Base-by-base conservation (phyloP, 2,113 vertebrate genomes). In the Verasper variegatus region DNA sequence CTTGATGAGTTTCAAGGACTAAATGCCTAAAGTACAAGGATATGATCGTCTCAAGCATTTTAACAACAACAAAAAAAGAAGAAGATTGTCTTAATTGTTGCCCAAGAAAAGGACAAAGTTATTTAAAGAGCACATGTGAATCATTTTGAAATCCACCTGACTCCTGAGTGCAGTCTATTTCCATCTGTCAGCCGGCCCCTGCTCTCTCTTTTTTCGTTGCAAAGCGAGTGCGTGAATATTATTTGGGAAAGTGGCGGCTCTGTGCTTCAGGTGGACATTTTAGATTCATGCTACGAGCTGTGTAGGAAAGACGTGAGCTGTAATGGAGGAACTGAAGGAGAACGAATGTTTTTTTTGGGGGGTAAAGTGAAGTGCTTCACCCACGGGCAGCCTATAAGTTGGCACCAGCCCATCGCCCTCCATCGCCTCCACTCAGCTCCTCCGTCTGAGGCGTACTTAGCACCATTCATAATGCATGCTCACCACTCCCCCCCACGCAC, bases 381-480 rank as follows among this genome's bases (percentile, higher is more conserved):
- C 83, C 86, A 49, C 51, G n/a, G 86, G 82, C 82, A 2, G 72
- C 89, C 89, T 88, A 82, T 85, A 58, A 80, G 83, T 56, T 87
- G 79, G 64, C 77, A 57, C 80, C 52, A 74, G 72, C 83, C 69
- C 82, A 45, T 88, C 86, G 55, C 67, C 87, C 86, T 91, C 90
- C 83, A 86, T 92, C 91, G 63, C 87, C 86, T 92, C 86, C 81
- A 73, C 88, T 91, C 88, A 88, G 77, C 73, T 89, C 87, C 80
- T 76, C 76, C 85, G 87, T 89, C 88, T 89, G 91, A 91, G 81
- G 71, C 80, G 51, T 89, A 92, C 92, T 94, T 92, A 93, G 80
- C 86, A 73, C 82, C 90, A 94, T 95, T 78, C 87, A 95, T 95
- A 94, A 94, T 95, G 91, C 86, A 95, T 94, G 89, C 52, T 61